Evolutionary conservation across 2,797 vertebrate genomes (phyloP).

Genomic region (Crocidura indochinensis): DNA sequence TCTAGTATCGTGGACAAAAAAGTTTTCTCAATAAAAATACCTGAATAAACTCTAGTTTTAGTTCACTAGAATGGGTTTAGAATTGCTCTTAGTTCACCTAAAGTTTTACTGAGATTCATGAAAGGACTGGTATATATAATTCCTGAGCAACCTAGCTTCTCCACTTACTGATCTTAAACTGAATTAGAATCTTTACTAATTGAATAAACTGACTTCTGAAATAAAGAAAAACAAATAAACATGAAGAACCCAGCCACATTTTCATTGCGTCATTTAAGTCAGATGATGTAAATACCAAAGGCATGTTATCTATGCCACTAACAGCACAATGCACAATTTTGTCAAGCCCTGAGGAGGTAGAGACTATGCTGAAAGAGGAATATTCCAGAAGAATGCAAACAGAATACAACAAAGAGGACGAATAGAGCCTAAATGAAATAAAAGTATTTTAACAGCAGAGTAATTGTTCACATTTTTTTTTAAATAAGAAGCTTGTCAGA

Average conservation of each 20-base stretch:
- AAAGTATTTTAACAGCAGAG: constrained; percentile 68
- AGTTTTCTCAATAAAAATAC: constrained; percentile 13
- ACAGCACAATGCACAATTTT: constrained; percentile 61
- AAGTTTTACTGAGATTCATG: constrained; percentile 38
- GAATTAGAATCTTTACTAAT: constrained; percentile 67
- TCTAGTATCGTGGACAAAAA: constrained; percentile 51
- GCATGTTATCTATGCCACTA: constrained; percentile 66
- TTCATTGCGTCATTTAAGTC: constrained; percentile 67
- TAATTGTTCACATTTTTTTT: constrained; percentile 71
- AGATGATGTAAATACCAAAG: constrained; percentile 78
- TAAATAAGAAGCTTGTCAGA: constrained; percentile 61
- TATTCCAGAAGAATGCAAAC: constrained; percentile 69
- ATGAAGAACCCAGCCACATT: constrained; percentile 59
- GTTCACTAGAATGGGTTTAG: not conserved
- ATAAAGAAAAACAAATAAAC: constrained; percentile 68
- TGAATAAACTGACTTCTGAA: constrained; percentile 70
- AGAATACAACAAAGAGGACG: constrained; percentile 70
- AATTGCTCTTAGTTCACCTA: constrained; percentile 12
- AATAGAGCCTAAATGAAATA: constrained; percentile 72
- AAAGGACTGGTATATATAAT: not conserved
- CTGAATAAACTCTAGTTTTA: constrained; percentile 30
- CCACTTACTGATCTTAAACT: constrained; percentile 55
- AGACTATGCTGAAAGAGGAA: constrained; percentile 74
- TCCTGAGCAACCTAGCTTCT: constrained; percentile 36
- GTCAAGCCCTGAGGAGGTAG: constrained; percentile 79